These are phyloP conservation scores for Alces alces DNA, from an alignment of 2,113 vertebrate genomes.

Conservation along the genomic window DNA sequence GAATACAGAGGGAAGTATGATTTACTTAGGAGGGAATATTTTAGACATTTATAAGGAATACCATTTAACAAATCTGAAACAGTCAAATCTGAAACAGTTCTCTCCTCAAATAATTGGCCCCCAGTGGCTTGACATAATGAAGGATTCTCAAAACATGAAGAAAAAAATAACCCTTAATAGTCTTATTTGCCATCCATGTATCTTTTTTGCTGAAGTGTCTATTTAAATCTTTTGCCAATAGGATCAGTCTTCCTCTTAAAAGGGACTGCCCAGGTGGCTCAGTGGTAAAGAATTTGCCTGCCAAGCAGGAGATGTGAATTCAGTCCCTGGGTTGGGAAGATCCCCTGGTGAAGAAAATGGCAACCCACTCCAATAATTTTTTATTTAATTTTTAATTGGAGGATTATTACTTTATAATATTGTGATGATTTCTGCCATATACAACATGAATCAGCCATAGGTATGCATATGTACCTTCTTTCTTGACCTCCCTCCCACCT, in stretches of 20 bases:
- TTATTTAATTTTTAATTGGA: not conserved
- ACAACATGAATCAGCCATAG: not conserved
- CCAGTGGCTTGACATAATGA: not conserved
- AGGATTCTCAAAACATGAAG: not conserved
- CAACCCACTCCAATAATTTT: not conserved
- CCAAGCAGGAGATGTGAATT: not conserved
- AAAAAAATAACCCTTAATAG: not conserved
- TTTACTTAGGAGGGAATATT: not conserved
- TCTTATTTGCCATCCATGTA: not conserved
- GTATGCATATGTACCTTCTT: not conserved
- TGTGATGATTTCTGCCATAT: not conserved
- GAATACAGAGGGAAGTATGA: not conserved
- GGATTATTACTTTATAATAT: not conserved
- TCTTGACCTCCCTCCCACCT: not conserved
- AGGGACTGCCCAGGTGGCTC: not conserved
- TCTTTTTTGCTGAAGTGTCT: not conserved
- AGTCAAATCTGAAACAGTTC: not conserved
- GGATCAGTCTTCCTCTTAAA: not conserved
- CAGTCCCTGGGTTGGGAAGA: not conserved
- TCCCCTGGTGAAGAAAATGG: not conserved
- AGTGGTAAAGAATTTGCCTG: not conserved
- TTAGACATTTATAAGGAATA: not conserved
- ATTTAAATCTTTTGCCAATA: not conserved
- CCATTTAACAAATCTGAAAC: constrained; percentile 8
- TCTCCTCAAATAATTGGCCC: not conserved